These are phyloP conservation scores for Eulemur macaco DNA, from an alignment of 2,113 vertebrate genomes.

Conservation along the genomic window DNA sequence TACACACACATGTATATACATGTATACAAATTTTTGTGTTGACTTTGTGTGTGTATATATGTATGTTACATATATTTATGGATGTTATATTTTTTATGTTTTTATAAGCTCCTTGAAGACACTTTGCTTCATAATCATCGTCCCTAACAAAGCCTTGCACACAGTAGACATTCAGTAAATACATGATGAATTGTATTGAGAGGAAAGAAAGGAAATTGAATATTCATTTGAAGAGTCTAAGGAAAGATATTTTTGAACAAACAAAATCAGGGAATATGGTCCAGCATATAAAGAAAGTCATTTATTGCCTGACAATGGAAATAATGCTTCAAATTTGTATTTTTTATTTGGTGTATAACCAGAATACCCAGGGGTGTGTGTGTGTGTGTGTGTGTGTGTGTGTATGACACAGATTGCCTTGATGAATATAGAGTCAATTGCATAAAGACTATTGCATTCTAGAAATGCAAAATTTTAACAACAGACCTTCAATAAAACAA, in stretches of 20 bases:
- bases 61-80: not conserved
- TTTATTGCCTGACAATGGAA: not conserved
- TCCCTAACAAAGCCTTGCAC: not conserved
- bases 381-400: not conserved
- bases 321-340: not conserved
- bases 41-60: not conserved
- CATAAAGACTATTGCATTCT: not conserved
- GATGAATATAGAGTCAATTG: slow-evolving; percentile 6
- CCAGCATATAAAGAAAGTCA: not conserved
- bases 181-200: not conserved
- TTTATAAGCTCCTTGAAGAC: not conserved
- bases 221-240: not conserved
- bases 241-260: not conserved
- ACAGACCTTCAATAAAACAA: not conserved
- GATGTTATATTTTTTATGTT: not conserved
- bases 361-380: not conserved
- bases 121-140: not conserved
- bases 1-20: not conserved
- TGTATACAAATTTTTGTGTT: not conserved
- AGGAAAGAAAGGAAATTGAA: not conserved
- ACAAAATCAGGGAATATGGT: not conserved
- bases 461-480: slow-evolving; percentile 14
- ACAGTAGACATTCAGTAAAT: not conserved
- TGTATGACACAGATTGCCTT: not conserved
- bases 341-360: not conserved